Evolutionary conservation across 2,113 vertebrate species (phyloP), one percentile per base, ranked within the genome.

Genomic region (Rhombomys opimus): DNA sequence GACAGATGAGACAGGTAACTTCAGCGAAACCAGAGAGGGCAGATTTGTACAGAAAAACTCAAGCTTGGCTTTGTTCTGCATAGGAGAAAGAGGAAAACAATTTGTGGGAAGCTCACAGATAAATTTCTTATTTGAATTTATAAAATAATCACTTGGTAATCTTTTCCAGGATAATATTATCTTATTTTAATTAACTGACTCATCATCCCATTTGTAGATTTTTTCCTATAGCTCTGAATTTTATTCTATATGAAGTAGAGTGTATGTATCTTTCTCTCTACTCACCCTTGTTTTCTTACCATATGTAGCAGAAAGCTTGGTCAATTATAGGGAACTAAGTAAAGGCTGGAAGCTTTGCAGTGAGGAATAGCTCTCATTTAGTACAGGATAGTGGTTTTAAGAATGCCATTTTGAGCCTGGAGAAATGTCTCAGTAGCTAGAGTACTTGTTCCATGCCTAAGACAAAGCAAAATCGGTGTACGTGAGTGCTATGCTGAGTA

Each of bases 401-500:
- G 63, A 94, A 94, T 65, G 22, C 0, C 25, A 0, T 61, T 72
- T 78, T 54, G 15, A 52, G 5, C 14, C 15, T 86, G 15, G 38
- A 50, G 25, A 86, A 50, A 7, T 0, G 13, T 4, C 25, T 46
- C 25, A 17, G 8, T 46, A 4, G 6, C n/a, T 85, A 65, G 25
- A 46, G 25, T 38, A 65, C 81, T 63, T 5, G 14, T 46, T 63
- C 38, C 13, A 41, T 63, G 27, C 18, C 27, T 63, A 59, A 32
- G 32, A 38, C 50, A 32, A 2, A 1, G 22, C 17, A 25, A 46
- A 8, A 20, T 46, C n/a, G 1, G 57, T 41, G 14, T 32, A 30
- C 2, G 4, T 57, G 68, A 67, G 25, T 14, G 12, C 10, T 38
- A 0, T 0, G 0, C 12, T 65, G 18, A 7, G 18, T 10, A 6